phyloP scores from a whole-genome alignment of 2,113 vertebrate species.

The Bostrychus sinensis region DNA sequence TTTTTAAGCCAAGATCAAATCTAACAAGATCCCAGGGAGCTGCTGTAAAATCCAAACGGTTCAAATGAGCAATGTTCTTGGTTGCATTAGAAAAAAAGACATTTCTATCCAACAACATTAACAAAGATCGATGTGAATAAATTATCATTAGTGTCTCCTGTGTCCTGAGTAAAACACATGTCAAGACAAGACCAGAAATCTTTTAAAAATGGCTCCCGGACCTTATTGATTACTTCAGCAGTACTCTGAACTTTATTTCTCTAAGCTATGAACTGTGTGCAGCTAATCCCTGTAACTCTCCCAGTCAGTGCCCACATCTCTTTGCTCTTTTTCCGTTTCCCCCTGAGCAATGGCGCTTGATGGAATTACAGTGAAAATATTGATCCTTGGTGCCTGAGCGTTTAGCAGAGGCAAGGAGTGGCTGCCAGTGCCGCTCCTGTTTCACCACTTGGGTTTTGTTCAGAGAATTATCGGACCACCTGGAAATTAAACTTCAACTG shows the following conservation, averaged over 20 bases:
- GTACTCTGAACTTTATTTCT: background rate
- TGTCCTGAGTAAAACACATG: background rate
- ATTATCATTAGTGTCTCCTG: background rate
- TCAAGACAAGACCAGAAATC: background rate
- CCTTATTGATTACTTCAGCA: background rate
- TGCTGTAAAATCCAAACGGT: background rate
- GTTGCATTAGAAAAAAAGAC: background rate
- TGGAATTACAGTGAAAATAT: constrained; percentile 69
- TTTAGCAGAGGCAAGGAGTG: constrained; percentile 34
- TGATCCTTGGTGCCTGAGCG: constrained; percentile 49
- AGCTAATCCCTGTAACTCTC: constrained; percentile 25
- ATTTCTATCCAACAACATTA: background rate
- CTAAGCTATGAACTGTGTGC: constrained; percentile 4
- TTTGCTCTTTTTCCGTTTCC: constrained; percentile 3
- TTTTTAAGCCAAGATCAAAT: background rate
- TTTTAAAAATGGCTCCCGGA: constrained; percentile 2
- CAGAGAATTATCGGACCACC: constrained; percentile 19
- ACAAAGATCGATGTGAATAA: background rate
- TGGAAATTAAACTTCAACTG: constrained; percentile 5
- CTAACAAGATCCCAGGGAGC: background rate
- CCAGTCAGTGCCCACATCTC: constrained; percentile 5
- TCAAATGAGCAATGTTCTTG: background rate
- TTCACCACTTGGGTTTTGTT: constrained; percentile 52
- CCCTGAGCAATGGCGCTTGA: constrained; percentile 40
- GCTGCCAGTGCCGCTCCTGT: constrained; percentile 28